Base-by-base conservation (phyloP, 2,888 invertebrate species). In the Drosophila melanosoma region DNA sequence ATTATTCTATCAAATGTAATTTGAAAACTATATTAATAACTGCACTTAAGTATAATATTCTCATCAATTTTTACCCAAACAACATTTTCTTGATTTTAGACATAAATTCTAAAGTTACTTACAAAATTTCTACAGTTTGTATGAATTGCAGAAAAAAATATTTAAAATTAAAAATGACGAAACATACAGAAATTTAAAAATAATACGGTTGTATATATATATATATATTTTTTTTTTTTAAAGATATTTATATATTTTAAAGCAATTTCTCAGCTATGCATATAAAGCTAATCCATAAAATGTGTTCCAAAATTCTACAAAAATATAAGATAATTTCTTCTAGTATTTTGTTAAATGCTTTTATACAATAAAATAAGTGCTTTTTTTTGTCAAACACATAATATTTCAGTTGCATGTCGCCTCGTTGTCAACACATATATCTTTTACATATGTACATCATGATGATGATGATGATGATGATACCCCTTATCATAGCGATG, bases 401-500 rank as follows among this genome's bases (percentile, higher is more conserved):
- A 15, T 45, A 8, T 23, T 8, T 8, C 45, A 45, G 23, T 23
- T 45, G 0, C 23, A 23, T 4, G 8, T 23, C 36, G 67, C 17
- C 8, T 40, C 10, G 17, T 32, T 20, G 35, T 40, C 17, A 7
- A n/a, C 20, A 15, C 40, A 5, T 23, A 26, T 38, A 20, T 32
- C 6, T 42, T 15, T 42, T 56, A 40, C 26, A 51, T 42, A 42
- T 20, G 32, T 20, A 23, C 23, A 45, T 58, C 20, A 23, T 32
- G 6, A 23, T 45, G 42, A 20, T 45, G 15, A n/a, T n/a, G n/a
- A 42, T 45, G 26, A 56, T 56, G 56, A 38, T 38, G 56, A 56
- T 56, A 68, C 69, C 49, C 33, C 58, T 35, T 60, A 36, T 70
- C 53, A 40, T 54, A 61, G 32, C 35, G 38, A 60, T 51, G 48